Conservation (phyloP, 2,797 vertebrate genomes). For the Falco cherrug region DNA sequence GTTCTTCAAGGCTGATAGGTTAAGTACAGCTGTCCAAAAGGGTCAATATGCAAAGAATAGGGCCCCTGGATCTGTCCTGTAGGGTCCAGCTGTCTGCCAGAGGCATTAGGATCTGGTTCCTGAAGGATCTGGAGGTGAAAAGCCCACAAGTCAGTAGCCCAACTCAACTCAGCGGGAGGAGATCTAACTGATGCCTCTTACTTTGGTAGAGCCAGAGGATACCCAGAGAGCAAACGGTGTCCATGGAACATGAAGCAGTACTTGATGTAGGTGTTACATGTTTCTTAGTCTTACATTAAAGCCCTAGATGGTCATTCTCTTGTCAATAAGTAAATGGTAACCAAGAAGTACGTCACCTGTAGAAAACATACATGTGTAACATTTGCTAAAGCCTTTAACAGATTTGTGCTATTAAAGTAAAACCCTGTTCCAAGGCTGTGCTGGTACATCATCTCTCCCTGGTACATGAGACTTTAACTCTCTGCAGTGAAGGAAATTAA, state of each 20-base stretch:
- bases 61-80: neutral
- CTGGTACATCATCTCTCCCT: neutral
- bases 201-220: neutral
- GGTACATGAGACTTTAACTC: neutral
- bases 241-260: neutral
- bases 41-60: fast-evolving
- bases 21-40: fast-evolving
- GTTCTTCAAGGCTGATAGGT: neutral
- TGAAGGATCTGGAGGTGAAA: neutral
- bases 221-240: neutral
- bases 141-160: neutral
- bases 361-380: neutral
- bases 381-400: neutral
- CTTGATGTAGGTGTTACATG: neutral
- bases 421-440: neutral
- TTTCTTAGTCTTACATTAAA: neutral
- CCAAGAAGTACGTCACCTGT: neutral
- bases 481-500: neutral
- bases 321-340: neutral
- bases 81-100: neutral
- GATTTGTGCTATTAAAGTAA: neutral
- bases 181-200: neutral
- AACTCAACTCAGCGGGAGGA: neutral
- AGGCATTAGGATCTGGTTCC: neutral
- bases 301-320: neutral